Evolutionary conservation across 37 sponge, comb jelly and placozoan species (phyloP), one percentile per base, ranked within the genome.

Genomic region (Sycon ciliatum): DNA sequence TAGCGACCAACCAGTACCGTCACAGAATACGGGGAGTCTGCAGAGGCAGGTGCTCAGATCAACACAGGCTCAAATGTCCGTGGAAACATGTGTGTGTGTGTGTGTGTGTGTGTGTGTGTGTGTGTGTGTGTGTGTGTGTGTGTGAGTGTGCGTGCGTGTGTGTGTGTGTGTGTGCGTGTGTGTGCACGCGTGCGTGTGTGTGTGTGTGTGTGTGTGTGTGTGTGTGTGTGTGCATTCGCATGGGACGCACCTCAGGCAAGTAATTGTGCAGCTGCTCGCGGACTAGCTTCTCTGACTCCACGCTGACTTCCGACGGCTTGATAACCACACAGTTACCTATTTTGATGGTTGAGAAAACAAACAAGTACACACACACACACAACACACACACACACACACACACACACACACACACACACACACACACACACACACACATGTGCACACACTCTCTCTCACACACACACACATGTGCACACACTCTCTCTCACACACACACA

Each of bases 301-400:
- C 58, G 9, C 83, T 36, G 0, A 82, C 7, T 56, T 93, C 94
- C 4, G 82, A 81, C 13, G 94, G 94, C 68, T 93, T 93, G 32
- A 93, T 11, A 32, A 93, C 42, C 70, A 73, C 83, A 69, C 80
- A 58, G 62, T 85, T 86, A 7, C 91, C 76, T 62, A n/a, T n/a
- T n/a, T n/a, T n/a, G n/a, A n/a, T n/a, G n/a, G 26, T 4, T 4
- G 56, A 55, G 26, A 55, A 3, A 55, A 4, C 3, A 26, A 55
- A 55, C 2, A n/a, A n/a, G n/a, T n/a, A n/a, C n/a, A n/a, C n/a
- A n/a, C n/a, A n/a, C n/a, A n/a, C n/a, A n/a, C n/a, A n/a, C n/a
- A n/a, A n/a, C n/a, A n/a, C n/a, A n/a, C n/a, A n/a, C n/a, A n/a
- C n/a, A n/a, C n/a, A n/a, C 61, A 7, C 5, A 22, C 61, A 22